Base-by-base conservation (phyloP, 2,888 invertebrate species). In the Limnephilus rhombicus region DNA sequence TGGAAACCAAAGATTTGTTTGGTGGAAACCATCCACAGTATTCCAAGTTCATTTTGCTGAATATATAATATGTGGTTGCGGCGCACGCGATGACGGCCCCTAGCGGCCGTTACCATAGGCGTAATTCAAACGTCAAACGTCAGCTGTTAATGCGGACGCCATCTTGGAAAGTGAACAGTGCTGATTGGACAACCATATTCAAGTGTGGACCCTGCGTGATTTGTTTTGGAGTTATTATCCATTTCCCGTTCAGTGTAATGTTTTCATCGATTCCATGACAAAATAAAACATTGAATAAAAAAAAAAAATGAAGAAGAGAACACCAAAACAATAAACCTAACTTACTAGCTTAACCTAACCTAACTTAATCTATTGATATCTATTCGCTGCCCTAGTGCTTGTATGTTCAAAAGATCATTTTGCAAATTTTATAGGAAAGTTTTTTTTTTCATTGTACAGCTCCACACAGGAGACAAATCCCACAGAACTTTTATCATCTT, bases 71-170 rank as follows among this genome's bases (percentile, higher is more conserved):
- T n/a, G 68, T 18, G 9, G 2, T 11, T 45, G 86, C 5, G 49
- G 86, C 49, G 37, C 49, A 49, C 49, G 86, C 86, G 86, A 24
- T 86, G 86, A 86, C 86, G 86, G 49, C 86, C 86, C 86, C 86
- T 29, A 29, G 86, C 86, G 86, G 68, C n/a, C 49, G n/a, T 15
- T n/a, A 45, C 45, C 86, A 29, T 12, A 29, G 86, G 86, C 86
- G 45, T 86, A 86, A 49, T 86, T 86, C 86, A 86, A 86, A 86
- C 86, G 86, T 86, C 86, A 86, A 86, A 41, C n/a, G 86, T 86
- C 86, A 86, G 41, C 37, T 41, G 83, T 37, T 34, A 83, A 83
- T 83, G 83, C 83, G 83, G 37, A 11, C n/a, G 86, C 86, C 86
- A 86, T 86, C 49, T 86, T 86, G 45, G 49, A 37, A 86, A 86